Evolutionary conservation across 1,140 invertebrate species (phyloP), one percentile per base, ranked within the genome.

Genomic region (Globodera ellingtonae): DNA sequence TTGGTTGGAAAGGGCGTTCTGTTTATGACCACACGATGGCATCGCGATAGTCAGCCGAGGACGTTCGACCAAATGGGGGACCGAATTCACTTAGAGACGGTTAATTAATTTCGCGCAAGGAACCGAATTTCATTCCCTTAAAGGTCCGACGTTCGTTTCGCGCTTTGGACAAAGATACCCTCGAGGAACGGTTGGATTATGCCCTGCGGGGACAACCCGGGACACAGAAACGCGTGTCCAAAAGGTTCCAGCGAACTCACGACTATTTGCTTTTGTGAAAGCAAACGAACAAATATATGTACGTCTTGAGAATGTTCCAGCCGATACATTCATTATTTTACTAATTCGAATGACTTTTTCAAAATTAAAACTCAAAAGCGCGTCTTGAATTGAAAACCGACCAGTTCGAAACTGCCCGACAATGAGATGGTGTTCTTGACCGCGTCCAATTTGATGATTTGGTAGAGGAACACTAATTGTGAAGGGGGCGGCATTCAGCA

Each of bases 391-490:
- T 8, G 6, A 66, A 56, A 70, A 84, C 87, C 80, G 71, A 89
- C 87, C 86, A 89, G 74, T 74, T 89, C 87, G 71, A 89, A 89
- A 69, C 84, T 86, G 47, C 87, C 87, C 5, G 88, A 88, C 69
- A 89, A 83, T 44, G 78, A 81, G 46, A 89, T 89, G 71, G 87
- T 89, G 80, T 89, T 89, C 69, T 89, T 88, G 48, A 89, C 88
- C 62, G 87, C 87, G 67, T 89, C 87, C 76, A 89, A 75, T 77
- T 89, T 89, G 72, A 89, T 86, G 67, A 89, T 89, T 79, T 89
- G 87, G 82, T 89, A 89, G 18, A 89, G 72, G 74, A 89, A 89
- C 15, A 86, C 88, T 67, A 76, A 66, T 5, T 10, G 18, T 2
- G 24, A 66, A 21, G 15, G 10, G 21, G 59, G 18, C 1, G n/a